Conservation (phyloP, 1,140 invertebrate genomes). For the Polyergus mexicanus region DNA sequence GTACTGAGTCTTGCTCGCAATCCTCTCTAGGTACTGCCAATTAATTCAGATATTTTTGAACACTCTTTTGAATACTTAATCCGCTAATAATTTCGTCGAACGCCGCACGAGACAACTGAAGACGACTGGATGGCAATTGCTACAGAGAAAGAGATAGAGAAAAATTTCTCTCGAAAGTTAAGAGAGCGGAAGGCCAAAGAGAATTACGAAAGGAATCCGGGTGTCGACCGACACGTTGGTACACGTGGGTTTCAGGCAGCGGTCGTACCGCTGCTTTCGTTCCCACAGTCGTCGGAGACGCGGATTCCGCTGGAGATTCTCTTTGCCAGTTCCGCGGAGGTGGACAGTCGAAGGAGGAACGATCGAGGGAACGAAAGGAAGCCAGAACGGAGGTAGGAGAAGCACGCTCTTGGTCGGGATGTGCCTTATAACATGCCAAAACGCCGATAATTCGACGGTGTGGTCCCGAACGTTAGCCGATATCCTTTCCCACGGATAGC, state of each 20-base stretch:
- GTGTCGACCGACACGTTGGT: slow-evolving; percentile 78
- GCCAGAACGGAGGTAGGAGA: slow-evolving; percentile 55
- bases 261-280: slow-evolving; percentile 77
- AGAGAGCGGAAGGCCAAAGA: background rate
- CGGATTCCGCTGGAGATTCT: slow-evolving; percentile 82
- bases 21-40: background rate
- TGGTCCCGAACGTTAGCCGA: slow-evolving; percentile 82
- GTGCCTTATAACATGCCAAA: slow-evolving; percentile 85
- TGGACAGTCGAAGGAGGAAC: background rate
- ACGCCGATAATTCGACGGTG: slow-evolving; percentile 86
- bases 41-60: background rate
- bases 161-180: slow-evolving; percentile 39
- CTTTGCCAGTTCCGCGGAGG: slow-evolving; percentile 65
- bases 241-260: slow-evolving; percentile 76
- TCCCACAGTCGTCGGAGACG: slow-evolving; percentile 83
- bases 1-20: background rate
- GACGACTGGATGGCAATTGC: background rate
- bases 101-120: background rate
- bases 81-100: background rate
- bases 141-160: slow-evolving; percentile 24
- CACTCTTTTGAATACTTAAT: too few relatives aligned
- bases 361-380: slow-evolving; percentile 35
- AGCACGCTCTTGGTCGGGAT: slow-evolving; percentile 60
- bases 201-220: slow-evolving; percentile 74
- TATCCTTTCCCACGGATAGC: slow-evolving; percentile 84